A percentile compares a stretch with the other conserved stretches of the same genome.
phyloP scores from a whole-genome alignment of 1,140 invertebrate genomes.

The Halyomorpha halys region DNA sequence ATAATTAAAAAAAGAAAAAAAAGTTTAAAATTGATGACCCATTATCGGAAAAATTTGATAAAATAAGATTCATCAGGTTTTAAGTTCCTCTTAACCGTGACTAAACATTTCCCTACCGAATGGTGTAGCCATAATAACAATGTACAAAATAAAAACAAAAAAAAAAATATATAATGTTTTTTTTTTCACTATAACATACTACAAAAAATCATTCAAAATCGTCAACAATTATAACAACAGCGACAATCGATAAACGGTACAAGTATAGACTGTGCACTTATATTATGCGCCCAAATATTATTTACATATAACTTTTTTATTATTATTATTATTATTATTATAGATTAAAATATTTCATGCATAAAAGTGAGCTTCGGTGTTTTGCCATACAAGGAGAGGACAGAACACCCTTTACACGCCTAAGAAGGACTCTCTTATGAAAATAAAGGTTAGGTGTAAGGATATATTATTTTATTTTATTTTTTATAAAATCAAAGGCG shows the following conservation, averaged over 20 bases:
- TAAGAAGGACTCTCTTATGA: slow-evolving; percentile 14
- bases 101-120: slow-evolving; percentile 27
- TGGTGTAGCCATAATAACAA: slow-evolving; percentile 19
- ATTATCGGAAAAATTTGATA: background rate
- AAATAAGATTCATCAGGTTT: slow-evolving; percentile 15
- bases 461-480: background rate
- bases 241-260: slow-evolving; percentile 26
- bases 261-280: slow-evolving; percentile 24
- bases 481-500: slow-evolving; percentile 6
- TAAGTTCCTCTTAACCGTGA: slow-evolving; percentile 21
- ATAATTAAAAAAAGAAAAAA: slow-evolving; percentile 5
- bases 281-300: slow-evolving; percentile 25
- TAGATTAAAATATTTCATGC: slow-evolving; percentile 28
- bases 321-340: slow-evolving; percentile 14
- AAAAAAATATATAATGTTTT: slow-evolving; percentile 5
- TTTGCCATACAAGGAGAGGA: background rate
- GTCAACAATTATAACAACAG: slow-evolving; percentile 26
- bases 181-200: slow-evolving; percentile 14
- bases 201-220: slow-evolving; percentile 19
- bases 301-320: slow-evolving; percentile 23
- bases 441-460: slow-evolving; percentile 6
- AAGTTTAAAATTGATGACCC: too few relatives aligned
- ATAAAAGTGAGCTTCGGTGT: slow-evolving; percentile 27
- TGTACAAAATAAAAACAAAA: slow-evolving; percentile 20
- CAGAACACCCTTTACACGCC: slow-evolving; percentile 13